These are phyloP conservation scores for Bolinopsis microptera DNA, from an alignment of 37 sponge, comb jelly and placozoan species.

Conservation along the genomic window DNA sequence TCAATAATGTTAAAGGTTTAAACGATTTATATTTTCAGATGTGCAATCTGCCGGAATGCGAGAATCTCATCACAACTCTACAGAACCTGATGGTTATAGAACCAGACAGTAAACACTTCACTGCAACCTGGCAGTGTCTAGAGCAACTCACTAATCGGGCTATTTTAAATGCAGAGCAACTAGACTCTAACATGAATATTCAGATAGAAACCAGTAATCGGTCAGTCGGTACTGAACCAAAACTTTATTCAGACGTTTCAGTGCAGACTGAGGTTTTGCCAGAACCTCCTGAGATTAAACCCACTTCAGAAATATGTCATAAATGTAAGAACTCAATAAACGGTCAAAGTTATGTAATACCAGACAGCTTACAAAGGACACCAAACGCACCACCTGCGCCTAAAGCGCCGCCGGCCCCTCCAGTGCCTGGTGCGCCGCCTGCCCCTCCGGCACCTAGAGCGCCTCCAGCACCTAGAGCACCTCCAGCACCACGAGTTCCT, in stretches of 20 bases:
- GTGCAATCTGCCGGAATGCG: slow-evolving; percentile 50
- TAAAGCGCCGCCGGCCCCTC: slow-evolving; percentile 29
- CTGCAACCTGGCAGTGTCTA: slow-evolving; percentile 45
- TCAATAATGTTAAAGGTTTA: background rate
- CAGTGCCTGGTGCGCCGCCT: slow-evolving; percentile 35
- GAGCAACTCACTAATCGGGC: slow-evolving; percentile 19
- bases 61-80: slow-evolving; percentile 2
- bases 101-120: slow-evolving; percentile 39
- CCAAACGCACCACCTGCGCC: slow-evolving; percentile 10
- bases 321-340: slow-evolving; percentile 59
- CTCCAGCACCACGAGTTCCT: slow-evolving; percentile 46
- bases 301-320: slow-evolving; percentile 2
- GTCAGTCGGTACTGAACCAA: slow-evolving; percentile 9
- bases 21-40: slow-evolving; percentile 9
- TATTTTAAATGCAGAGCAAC: slow-evolving; percentile 12
- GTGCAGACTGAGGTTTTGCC: background rate
- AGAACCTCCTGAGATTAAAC: background rate
- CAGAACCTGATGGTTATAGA: slow-evolving; percentile 48
- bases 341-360: slow-evolving; percentile 23
- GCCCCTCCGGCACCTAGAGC: slow-evolving; percentile 50
- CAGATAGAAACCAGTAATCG: background rate
- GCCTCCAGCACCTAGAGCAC: slow-evolving; percentile 47
- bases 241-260: background rate
- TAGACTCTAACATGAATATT: background rate
- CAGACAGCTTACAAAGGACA: background rate